phyloP scores from a whole-genome alignment of 92 coral and sea anemone genomes.

The Porites cylindrica region DNA sequence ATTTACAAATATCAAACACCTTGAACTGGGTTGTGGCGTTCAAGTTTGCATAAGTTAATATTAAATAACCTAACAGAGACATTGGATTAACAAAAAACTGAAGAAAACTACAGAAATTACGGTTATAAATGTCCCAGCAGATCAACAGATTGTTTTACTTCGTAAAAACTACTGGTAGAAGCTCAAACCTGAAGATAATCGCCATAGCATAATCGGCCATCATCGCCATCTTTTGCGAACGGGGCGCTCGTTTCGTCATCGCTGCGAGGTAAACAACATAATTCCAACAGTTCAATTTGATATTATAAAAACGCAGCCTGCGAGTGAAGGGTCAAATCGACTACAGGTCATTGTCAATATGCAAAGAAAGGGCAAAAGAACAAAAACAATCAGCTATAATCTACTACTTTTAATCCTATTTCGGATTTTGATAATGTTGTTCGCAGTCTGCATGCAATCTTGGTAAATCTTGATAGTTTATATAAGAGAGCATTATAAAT shows the following conservation, averaged over 20 bases:
- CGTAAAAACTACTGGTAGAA: background rate
- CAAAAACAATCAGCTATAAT: too few relatives aligned
- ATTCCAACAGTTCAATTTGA: background rate
- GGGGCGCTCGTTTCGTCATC: conserved; percentile 7
- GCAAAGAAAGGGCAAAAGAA: too few relatives aligned
- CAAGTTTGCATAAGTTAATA: too few relatives aligned
- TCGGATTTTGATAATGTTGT: too few relatives aligned
- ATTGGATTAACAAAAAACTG: background rate
- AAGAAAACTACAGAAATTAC: background rate
- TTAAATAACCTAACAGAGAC: too few relatives aligned
- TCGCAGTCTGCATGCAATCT: too few relatives aligned
- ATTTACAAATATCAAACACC: too few relatives aligned
- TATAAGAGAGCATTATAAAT: background rate
- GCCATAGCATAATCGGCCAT: conserved; percentile 52
- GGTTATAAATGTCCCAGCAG: background rate
- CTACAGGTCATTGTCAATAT: too few relatives aligned
- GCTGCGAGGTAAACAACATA: background rate
- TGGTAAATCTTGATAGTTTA: too few relatives aligned
- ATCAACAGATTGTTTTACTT: background rate
- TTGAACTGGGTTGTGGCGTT: too few relatives aligned
- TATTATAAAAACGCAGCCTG: background rate
- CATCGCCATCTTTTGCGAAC: conserved; percentile 22
- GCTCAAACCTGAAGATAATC: conserved; percentile 73
- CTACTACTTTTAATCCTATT: too few relatives aligned
- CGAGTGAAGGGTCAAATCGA: too few relatives aligned